Conservation (phyloP, 2,113 vertebrate species). For the Chascanopsetta lugubris region DNA sequence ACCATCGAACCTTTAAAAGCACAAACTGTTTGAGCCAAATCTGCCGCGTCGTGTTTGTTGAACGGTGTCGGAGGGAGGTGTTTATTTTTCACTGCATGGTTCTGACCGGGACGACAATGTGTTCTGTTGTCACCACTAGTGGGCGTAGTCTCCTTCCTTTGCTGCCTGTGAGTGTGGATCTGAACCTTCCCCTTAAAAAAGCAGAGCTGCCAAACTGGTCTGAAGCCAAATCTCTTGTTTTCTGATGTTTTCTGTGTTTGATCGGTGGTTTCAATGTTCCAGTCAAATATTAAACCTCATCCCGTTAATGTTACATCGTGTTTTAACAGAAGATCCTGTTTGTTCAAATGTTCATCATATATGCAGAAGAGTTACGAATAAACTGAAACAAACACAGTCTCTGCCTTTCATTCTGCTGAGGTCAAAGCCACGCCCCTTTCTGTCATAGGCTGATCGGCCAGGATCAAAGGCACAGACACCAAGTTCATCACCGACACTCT, state of each 20-base stretch:
- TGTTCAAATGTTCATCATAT: conserved; percentile 75
- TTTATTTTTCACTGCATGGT: conserved; percentile 44
- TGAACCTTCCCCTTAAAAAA: conserved; percentile 47
- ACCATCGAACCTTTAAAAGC: background rate
- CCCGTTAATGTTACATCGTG: conserved; percentile 76
- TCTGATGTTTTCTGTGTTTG: conserved; percentile 65
- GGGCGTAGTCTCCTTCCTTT: conserved; percentile 31
- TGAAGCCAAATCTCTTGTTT: conserved; percentile 71
- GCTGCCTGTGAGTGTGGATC: conserved; percentile 56
- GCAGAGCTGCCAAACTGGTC: conserved; percentile 76
- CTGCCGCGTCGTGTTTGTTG: background rate
- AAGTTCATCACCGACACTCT: too few relatives aligned
- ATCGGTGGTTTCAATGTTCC: conserved; percentile 75
- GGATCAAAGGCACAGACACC: too few relatives aligned
- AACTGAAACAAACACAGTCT: conserved; percentile 48
- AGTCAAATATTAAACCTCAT: conserved; percentile 71
- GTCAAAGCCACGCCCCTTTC: too few relatives aligned
- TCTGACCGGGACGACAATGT: conserved; percentile 39
- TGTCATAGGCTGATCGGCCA: too few relatives aligned
- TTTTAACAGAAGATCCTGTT: conserved; percentile 66
- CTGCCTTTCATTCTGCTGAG: too few relatives aligned
- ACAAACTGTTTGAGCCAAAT: conserved; percentile 43
- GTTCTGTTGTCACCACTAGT: conserved; percentile 38
- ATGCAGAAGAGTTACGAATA: conserved; percentile 71
- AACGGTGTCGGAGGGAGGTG: background rate